Evolutionary conservation across 2,888 invertebrate species (phyloP).

Genomic region (Tiliacea citrago): DNA sequence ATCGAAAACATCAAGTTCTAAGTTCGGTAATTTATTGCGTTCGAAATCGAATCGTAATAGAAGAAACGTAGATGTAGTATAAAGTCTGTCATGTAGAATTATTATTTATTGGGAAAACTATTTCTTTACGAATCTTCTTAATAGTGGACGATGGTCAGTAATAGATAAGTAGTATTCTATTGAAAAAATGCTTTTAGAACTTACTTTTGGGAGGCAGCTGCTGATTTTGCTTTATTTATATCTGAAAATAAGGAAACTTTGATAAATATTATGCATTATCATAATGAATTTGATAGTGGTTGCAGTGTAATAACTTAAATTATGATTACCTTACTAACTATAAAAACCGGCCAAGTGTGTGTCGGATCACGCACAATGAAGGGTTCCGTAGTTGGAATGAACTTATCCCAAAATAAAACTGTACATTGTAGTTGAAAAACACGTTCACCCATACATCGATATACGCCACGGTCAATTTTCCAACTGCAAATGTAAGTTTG

Average conservation of each 20-base stretch:
- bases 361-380: too few relatives aligned
- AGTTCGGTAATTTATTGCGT: conserved; percentile 39
- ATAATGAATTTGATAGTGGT: neutral
- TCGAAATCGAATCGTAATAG: conserved; percentile 15
- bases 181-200: conserved; percentile 8
- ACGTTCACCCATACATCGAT: too few relatives aligned
- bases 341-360: neutral
- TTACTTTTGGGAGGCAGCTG: conserved; percentile 44
- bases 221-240: conserved; percentile 18
- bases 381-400: too few relatives aligned
- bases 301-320: neutral
- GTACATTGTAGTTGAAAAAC: too few relatives aligned
- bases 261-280: neutral
- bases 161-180: conserved; percentile 22
- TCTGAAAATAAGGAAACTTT: conserved; percentile 30
- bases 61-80: conserved; percentile 1
- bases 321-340: neutral
- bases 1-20: conserved; percentile 13
- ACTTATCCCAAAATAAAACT: too few relatives aligned
- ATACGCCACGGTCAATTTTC: too few relatives aligned
- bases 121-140: conserved; percentile 1
- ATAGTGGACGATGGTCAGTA: neutral
- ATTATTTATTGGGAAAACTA: conserved; percentile 46
- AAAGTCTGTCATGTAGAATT: neutral
- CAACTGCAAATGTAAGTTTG: too few relatives aligned